These are phyloP conservation scores for Melanotus villosus DNA, from an alignment of 2,888 invertebrate genomes.

Conservation along the genomic window DNA sequence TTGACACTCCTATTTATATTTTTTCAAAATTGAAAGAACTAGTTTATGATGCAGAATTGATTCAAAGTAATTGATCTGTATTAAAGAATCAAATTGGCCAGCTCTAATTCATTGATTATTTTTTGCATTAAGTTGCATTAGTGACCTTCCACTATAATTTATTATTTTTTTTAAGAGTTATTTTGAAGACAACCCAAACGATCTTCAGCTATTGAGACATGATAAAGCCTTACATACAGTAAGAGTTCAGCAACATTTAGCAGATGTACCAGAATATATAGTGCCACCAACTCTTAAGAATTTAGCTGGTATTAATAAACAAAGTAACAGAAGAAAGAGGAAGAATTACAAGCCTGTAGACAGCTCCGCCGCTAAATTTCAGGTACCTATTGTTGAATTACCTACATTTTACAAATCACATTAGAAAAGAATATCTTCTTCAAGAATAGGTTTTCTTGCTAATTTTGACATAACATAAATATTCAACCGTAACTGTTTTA, in stretches of 20 bases:
- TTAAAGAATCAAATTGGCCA: no score
- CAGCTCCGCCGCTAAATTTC: slow-evolving; percentile 55
- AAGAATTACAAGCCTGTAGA: slow-evolving; percentile 56
- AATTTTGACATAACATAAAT: no score
- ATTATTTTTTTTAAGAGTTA: slow-evolving; percentile 75
- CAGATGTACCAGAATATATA: slow-evolving; percentile 94
- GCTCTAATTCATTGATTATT: no score
- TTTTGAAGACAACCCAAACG: slow-evolving; percentile 93
- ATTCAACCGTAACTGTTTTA: no score
- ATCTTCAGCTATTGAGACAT: slow-evolving; percentile 86
- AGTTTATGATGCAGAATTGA: no score
- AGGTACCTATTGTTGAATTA: slow-evolving; percentile 48
- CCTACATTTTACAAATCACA: background rate
- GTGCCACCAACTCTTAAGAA: slow-evolving; percentile 84
- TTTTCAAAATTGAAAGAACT: no score
- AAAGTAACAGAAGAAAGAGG: slow-evolving; percentile 53
- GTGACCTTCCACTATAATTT: no score
- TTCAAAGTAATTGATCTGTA: no score
- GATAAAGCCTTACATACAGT: slow-evolving; percentile 91
- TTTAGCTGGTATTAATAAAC: slow-evolving; percentile 70
- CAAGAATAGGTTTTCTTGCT: no score
- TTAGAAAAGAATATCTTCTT: no score
- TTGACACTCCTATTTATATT: no score
- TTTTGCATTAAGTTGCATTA: no score
- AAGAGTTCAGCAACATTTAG: slow-evolving; percentile 85